phyloP scores from a whole-genome alignment of 2,797 vertebrate genomes.

The Lagocephalus sceleratus region DNA sequence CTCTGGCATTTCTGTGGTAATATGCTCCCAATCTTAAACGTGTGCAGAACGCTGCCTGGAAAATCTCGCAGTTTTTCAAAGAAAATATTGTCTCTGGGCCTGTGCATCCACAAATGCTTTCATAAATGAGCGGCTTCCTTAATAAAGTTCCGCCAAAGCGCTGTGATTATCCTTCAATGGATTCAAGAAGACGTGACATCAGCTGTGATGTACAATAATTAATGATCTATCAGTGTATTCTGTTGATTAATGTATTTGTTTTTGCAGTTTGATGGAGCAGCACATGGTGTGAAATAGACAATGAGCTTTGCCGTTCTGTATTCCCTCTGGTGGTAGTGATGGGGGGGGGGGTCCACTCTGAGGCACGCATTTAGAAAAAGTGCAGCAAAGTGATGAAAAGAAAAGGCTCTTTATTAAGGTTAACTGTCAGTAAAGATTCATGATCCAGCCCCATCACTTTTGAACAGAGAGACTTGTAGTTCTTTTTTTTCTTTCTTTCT shows the following conservation, averaged over 20 bases:
- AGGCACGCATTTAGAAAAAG: conserved; percentile 37
- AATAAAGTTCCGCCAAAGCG: conserved; percentile 71
- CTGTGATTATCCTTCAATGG: conserved; percentile 69
- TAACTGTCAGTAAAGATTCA: conserved; percentile 62
- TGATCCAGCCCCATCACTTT: conserved; percentile 40
- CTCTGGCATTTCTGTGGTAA: conserved; percentile 67
- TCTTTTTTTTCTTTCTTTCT: conserved; percentile 47
- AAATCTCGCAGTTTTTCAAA: conserved; percentile 48
- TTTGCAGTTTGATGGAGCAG: conserved; percentile 72
- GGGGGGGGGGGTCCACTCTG: conserved; percentile 36
- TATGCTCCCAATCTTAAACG: conserved; percentile 53
- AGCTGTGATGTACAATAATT: conserved; percentile 74
- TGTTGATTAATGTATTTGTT: conserved; percentile 78
- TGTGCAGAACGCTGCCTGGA: conserved; percentile 34
- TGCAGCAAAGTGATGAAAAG: conserved; percentile 49
- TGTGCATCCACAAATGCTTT: conserved; percentile 47
- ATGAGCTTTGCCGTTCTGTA: conserved; percentile 59
- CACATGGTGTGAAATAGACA: conserved; percentile 68
- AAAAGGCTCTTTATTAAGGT: conserved; percentile 64
- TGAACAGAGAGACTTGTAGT: conserved; percentile 56
- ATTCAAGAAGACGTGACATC: conserved; percentile 72
- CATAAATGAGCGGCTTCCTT: conserved; percentile 66
- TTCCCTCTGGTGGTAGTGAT: no score
- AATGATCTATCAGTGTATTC: conserved; percentile 73
- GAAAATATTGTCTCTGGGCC: conserved; percentile 56